phyloP scores from a whole-genome alignment of 2,888 invertebrate genomes.

The Laothoe populi region DNA sequence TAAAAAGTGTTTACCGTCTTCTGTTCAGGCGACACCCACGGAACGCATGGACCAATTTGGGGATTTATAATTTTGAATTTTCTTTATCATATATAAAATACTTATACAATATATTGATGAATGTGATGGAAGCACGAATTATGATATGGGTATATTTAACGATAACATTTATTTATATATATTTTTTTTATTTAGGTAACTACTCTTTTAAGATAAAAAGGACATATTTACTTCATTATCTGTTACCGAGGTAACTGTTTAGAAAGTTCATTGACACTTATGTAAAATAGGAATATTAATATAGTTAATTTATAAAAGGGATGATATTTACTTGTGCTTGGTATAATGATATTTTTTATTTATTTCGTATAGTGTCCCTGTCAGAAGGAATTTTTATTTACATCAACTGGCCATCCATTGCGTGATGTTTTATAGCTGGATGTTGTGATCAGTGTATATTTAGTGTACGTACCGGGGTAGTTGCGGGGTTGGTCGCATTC shows the following conservation, averaged over 20 bases:
- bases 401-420: not conserved
- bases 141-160: not conserved
- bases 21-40: conserved; percentile 78
- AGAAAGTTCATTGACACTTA: too few relatives aligned
- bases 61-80: conserved; percentile 39
- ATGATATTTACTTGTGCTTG: too few relatives aligned
- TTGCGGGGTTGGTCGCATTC: conserved; percentile 95
- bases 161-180: not conserved
- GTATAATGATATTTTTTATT: not conserved
- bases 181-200: not conserved
- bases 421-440: not conserved
- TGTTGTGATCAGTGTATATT: conserved; percentile 10
- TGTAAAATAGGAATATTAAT: too few relatives aligned
- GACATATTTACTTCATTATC: too few relatives aligned
- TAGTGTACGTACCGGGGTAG: conserved; percentile 89
- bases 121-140: not conserved
- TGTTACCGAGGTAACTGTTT: too few relatives aligned
- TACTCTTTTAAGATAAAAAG: too few relatives aligned
- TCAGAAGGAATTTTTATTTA: conserved; percentile 44
- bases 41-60: conserved; percentile 77
- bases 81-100: not conserved
- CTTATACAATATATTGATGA: not conserved
- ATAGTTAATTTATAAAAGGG: too few relatives aligned
- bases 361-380: conserved; percentile 45
- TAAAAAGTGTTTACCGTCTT: conserved; percentile 77